Evolutionary conservation across 2,797 vertebrate species (phyloP).

Genomic region (Eulemur albifrons): DNA sequence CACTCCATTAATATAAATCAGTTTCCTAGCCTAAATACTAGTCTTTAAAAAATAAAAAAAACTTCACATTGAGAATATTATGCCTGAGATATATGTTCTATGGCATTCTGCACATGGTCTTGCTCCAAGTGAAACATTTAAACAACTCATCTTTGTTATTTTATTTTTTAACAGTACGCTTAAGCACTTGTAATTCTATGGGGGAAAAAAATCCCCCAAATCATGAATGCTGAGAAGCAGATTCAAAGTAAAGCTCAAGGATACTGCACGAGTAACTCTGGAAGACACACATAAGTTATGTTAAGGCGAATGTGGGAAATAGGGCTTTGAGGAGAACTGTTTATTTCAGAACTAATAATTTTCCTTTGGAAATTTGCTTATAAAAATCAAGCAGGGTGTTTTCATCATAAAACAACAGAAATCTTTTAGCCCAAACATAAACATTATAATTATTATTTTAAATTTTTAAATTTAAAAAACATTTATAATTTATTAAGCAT

Average conservation of each 20-base stretch:
- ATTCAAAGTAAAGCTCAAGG: slow-evolving; percentile 21
- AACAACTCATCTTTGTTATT: neutral
- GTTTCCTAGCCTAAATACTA: slow-evolving; percentile 37
- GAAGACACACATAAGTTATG: neutral
- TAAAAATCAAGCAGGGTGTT: slow-evolving; percentile 24
- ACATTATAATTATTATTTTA: neutral
- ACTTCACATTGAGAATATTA: slow-evolving; percentile 18
- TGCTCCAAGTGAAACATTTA: neutral
- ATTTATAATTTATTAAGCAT: neutral
- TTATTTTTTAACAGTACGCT: slow-evolving; percentile 45
- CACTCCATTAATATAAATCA: slow-evolving; percentile 6
- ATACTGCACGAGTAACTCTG: neutral
- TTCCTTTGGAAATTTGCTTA: slow-evolving; percentile 39
- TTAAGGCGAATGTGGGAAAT: neutral
- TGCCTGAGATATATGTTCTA: neutral
- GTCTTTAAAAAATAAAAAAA: neutral
- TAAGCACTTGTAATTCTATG: neutral
- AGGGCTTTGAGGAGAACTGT: neutral
- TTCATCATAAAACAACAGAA: neutral
- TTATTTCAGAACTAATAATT: slow-evolving; percentile 27
- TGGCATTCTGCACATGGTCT: neutral
- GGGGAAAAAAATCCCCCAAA: neutral
- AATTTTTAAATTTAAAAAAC: neutral
- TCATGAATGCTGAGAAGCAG: slow-evolving; percentile 27
- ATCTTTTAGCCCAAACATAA: neutral